Evolutionary conservation across 2,113 vertebrate species (phyloP), one percentile per base, ranked within the genome.

Genomic region (Eira barbara): DNA sequence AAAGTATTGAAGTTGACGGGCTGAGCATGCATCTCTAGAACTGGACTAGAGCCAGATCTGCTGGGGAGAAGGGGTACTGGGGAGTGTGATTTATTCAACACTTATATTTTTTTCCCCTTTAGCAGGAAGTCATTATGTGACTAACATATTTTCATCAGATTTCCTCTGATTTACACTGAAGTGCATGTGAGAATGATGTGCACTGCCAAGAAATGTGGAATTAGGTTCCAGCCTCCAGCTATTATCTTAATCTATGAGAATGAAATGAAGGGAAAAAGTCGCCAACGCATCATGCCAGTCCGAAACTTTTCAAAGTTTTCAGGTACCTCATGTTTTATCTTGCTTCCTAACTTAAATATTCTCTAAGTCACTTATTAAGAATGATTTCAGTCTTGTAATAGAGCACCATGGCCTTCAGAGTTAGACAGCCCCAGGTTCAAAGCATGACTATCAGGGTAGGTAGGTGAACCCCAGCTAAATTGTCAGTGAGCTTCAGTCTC

Each of bases 241-340:
- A 98, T 99, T 74, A 88, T 99, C 94, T 96, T 99, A 89, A 98
- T 99, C 95, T 99, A 99, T 86, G 98, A 98, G 95, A 97, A 99
- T 3, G 97, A 96, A 27, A 90, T 94, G 47, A 98, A 97, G 57
- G 98, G 98, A 1, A 99, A 99, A 96, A 97, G 97, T 69, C 99
- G 99, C 15, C 99, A 99, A 98, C 99, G 99, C 95, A 97, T 99
- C 55, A 99, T 99, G 98, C 99, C 99, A 0, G 95, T 99, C 82
- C 98, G 99, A 63, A 99, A 99, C 59, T 99, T 99, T 98, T 99
- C 99, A 0, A 98, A 94, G 96, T 99, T 98, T 96, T 99, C 99
- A 97, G 99, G 99, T 99, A 98, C 0, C 1, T 42, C 42, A 7
- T 20, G 0, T 91, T 97, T 94, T 89, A 67, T 89, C 76, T 89